phyloP scores from a whole-genome alignment of 30 jellyfish, hydroid and myxozoan genomes.

The Cassiopea andromeda region DNA sequence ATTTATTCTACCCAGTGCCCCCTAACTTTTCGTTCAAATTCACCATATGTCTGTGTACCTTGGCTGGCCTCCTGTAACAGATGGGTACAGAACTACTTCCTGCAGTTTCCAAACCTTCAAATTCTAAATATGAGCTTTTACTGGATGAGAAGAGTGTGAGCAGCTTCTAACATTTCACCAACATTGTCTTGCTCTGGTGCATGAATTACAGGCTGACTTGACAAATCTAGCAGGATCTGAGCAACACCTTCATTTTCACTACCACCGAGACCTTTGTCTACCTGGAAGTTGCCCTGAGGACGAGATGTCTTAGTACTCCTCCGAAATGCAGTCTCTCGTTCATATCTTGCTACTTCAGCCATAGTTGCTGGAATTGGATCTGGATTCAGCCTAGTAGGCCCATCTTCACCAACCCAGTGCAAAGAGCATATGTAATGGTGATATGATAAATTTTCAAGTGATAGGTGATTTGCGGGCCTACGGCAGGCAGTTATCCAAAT shows the following conservation, averaged over 20 bases:
- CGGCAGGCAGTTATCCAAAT: conserved; percentile 43
- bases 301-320: neutral
- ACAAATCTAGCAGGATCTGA: neutral
- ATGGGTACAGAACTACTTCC: neutral
- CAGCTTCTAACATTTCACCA: neutral
- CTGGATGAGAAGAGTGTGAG: neutral
- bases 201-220: neutral
- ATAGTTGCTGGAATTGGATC: conserved; percentile 5
- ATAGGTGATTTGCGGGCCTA: conserved; percentile 26
- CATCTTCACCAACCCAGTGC: conserved; percentile 56
- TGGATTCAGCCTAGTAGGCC: conserved; percentile 14
- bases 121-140: neutral
- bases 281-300: neutral
- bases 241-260: neutral
- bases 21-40: neutral
- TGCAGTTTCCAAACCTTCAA: neutral
- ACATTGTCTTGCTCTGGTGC: neutral
- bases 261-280: neutral
- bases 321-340: conserved; percentile 25
- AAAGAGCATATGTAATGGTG: conserved; percentile 35
- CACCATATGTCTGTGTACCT: neutral
- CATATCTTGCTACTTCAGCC: neutral
- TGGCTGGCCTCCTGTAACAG: neutral
- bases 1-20: neutral
- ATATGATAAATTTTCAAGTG: conserved; percentile 22